Percentiles rank a stretch among this genome's conserved stretches.
Conservation (phyloP, 2,888 invertebrate genomes). For the Odontocolon sp. region DNA sequence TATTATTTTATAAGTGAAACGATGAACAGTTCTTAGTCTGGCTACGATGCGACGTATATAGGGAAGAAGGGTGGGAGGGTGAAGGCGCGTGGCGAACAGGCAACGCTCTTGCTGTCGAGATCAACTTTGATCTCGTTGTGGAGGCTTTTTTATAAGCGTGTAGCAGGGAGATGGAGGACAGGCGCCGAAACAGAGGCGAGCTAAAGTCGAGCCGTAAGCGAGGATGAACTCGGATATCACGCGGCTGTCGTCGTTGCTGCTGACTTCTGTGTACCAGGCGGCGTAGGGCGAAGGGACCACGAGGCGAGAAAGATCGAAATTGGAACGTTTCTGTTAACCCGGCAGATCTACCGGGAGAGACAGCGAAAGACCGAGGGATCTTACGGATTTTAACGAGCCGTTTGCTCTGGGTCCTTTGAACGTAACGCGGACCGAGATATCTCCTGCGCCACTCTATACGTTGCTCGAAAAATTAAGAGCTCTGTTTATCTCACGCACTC, state of each 20-base stretch:
- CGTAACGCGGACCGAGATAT: constrained; percentile 17
- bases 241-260: constrained; percentile 63
- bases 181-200: neutral
- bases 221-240: constrained; percentile 51
- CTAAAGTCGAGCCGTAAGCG: too few species aligned
- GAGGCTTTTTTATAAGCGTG: constrained; percentile 64
- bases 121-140: constrained; percentile 69
- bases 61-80: constrained; percentile 24
- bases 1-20: too few species aligned
- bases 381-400: constrained; percentile 60
- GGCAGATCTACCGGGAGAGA: constrained; percentile 18
- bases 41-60: neutral
- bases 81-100: constrained; percentile 3
- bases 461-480: constrained; percentile 61
- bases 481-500: constrained; percentile 62
- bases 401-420: constrained; percentile 52
- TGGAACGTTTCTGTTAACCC: constrained; percentile 36
- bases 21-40: neutral
- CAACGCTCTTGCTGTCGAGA: constrained; percentile 36
- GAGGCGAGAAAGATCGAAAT: constrained; percentile 50
- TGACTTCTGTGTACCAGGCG: neutral
- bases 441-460: constrained; percentile 27
- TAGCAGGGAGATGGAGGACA: neutral
- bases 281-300: constrained; percentile 32
- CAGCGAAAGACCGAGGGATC: constrained; percentile 33